A percentile compares a stretch with the other conserved stretches of the same genome.
phyloP scores from a whole-genome alignment of 1,140 invertebrate genomes.

The Homalodisca vitripennis region DNA sequence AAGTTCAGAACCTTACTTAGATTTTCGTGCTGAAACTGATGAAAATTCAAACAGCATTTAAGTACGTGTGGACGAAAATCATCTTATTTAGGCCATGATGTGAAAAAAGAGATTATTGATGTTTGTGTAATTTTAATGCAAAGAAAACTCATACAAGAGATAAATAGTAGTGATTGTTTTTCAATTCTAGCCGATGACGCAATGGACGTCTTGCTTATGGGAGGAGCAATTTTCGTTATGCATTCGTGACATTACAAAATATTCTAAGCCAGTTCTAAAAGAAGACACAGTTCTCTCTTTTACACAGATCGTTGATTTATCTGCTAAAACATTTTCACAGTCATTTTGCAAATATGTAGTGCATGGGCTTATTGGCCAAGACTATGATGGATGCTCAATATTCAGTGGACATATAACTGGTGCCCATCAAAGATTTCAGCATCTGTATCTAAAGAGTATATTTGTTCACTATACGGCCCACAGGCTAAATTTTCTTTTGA shows the following conservation, averaged over 20 bases:
- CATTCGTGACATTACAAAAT: not conserved
- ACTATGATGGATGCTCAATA: slow-evolving; percentile 29
- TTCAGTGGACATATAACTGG: slow-evolving; percentile 24
- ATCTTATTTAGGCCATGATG: not conserved
- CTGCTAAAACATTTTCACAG: not conserved
- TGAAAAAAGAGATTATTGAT: slow-evolving; percentile 2
- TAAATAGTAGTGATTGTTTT: not conserved
- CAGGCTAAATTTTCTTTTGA: slow-evolving; percentile 26
- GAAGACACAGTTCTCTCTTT: not conserved
- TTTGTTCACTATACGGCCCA: slow-evolving; percentile 31
- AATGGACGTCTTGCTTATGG: not conserved
- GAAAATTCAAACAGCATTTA: not conserved
- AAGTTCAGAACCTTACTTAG: not conserved
- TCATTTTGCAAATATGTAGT: not conserved
- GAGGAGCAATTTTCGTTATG: slow-evolving; percentile 1
- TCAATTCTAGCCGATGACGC: not conserved
- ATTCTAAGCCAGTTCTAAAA: not conserved
- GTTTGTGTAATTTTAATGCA: not conserved
- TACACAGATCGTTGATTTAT: not conserved
- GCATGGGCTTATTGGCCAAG: slow-evolving; percentile 22
- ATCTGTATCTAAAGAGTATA: slow-evolving; percentile 1
- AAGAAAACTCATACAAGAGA: not conserved
- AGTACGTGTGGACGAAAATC: not conserved
- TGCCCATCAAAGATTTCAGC: slow-evolving; percentile 8
- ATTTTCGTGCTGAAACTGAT: not conserved